Evolutionary conservation across 2,113 vertebrate species (phyloP), one percentile per base, ranked within the genome.

Genomic region (Empidonax alnorum): DNA sequence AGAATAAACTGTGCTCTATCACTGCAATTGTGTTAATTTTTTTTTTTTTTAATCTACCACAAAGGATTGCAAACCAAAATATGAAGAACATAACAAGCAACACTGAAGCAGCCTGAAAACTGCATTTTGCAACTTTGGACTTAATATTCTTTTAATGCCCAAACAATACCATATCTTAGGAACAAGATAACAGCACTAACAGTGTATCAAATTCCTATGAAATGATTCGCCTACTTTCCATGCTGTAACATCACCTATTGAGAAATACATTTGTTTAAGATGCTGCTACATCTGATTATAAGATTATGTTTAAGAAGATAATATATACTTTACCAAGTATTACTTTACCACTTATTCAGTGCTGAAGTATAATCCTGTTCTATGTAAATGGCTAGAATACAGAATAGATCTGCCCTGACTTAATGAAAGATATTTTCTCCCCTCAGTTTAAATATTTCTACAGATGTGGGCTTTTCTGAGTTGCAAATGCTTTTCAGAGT

Each of bases 231-330:
- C 81, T 86, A 1, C 84, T 95, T 96, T 91, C 76, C 78, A 80
- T 92, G 62, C 61, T 90, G 90, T 84, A 97, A 93, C 86, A 94
- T 95, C 88, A 92, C 84, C 94, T 94, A 81, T 77, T 82, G 74
- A 94, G 44, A 86, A 95, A 93, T 62, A n/a, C 46, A 88, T 95
- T 95, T 97, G 94, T 97, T 97, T 94, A 97, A 96, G 93, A 95
- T 67, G 52, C 79, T 96, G 76, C 75, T 97, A 97, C 93, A 97
- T 97, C 95, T 95, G 93, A 97, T 96, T 95, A 96, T 94, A 89
- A 96, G 96, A 96, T 97, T 96, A 97, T 77, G n/a, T 82, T 96
- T 97, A 96, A 96, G 95, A 94, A 96, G 95, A 95, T 97, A 96
- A 95, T 96, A 86, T 89, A 96, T 94, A 89, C 81, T 97, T 94